A percentile compares a stretch with the other conserved stretches of the same genome.
Conservation (phyloP, 2,888 invertebrate species). For the Nymphalis urticae region DNA sequence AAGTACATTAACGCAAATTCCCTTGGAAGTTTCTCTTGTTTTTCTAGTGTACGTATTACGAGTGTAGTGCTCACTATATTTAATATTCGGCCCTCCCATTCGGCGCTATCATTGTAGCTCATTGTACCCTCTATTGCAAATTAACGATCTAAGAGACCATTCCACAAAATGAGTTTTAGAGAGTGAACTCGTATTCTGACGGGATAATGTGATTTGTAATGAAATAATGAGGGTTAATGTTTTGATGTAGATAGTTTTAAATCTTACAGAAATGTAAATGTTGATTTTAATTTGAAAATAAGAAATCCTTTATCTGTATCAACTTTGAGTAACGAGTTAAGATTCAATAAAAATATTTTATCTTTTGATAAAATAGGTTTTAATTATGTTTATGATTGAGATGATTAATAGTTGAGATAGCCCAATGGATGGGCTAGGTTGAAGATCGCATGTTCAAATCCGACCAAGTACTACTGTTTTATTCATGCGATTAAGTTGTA, state of each 20-base stretch:
- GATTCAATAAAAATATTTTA: too few relatives aligned
- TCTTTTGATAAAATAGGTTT: too few relatives aligned
- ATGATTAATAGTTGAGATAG: too few relatives aligned
- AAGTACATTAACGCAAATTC: not conserved
- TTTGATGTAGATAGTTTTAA: conserved; percentile 2
- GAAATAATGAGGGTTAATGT: conserved; percentile 28
- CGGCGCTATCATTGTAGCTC: conserved; percentile 47
- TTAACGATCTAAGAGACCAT: conserved; percentile 56
- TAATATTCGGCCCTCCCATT: conserved; percentile 49
- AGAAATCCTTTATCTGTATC: too few relatives aligned
- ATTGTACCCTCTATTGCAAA: conserved; percentile 56
- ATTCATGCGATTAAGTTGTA: too few relatives aligned
- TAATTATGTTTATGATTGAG: too few relatives aligned
- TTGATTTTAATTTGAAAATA: not conserved
- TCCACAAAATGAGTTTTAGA: conserved; percentile 44
- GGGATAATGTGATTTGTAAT: conserved; percentile 38
- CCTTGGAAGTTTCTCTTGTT: not conserved
- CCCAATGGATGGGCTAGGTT: too few relatives aligned
- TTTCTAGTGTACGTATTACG: conserved; percentile 31
- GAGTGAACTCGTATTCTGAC: conserved; percentile 37
- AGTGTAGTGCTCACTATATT: conserved; percentile 34
- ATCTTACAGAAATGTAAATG: conserved; percentile 10
- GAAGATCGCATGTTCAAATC: too few relatives aligned
- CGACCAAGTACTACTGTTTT: too few relatives aligned
- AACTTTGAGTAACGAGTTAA: too few relatives aligned